These are phyloP conservation scores for Philaenus spumarius DNA, from an alignment of 1,140 invertebrate genomes.

Conservation along the genomic window DNA sequence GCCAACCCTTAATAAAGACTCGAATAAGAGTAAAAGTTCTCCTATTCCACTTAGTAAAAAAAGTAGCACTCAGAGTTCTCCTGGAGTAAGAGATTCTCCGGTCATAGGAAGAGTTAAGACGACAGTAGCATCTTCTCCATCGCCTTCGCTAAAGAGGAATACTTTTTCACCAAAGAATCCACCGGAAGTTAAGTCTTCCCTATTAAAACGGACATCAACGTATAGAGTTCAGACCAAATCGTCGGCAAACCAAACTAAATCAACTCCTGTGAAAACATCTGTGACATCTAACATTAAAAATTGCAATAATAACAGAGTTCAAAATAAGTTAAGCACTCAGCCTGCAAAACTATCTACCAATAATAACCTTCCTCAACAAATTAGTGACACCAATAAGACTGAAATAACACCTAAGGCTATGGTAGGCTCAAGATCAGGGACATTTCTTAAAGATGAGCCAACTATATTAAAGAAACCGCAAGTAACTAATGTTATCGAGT, in stretches of 20 bases:
- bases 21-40: neutral
- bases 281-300: constrained; percentile 45
- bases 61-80: neutral
- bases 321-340: constrained; percentile 7
- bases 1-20: neutral
- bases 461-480: constrained; percentile 46
- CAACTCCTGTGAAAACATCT: constrained; percentile 38
- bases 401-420: constrained; percentile 29
- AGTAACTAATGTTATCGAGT: constrained; percentile 34
- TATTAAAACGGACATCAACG: constrained; percentile 19
- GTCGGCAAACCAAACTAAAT: constrained; percentile 8
- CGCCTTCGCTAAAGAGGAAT: neutral
- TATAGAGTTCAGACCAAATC: constrained; percentile 23
- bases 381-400: constrained; percentile 12
- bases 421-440: constrained; percentile 53
- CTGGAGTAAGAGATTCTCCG: neutral
- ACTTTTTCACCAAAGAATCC: constrained; percentile 3
- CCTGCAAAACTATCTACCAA: neutral
- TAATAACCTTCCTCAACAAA: neutral
- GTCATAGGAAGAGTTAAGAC: neutral
- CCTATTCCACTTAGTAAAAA: constrained; percentile 9
- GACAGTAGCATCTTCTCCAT: constrained; percentile 2
- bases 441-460: constrained; percentile 64
- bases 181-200: neutral
- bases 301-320: constrained; percentile 28